Evolutionary conservation across 1,140 invertebrate genomes (phyloP), one percentile per base, ranked within the genome.

Genomic region (Rhysida immarginata): DNA sequence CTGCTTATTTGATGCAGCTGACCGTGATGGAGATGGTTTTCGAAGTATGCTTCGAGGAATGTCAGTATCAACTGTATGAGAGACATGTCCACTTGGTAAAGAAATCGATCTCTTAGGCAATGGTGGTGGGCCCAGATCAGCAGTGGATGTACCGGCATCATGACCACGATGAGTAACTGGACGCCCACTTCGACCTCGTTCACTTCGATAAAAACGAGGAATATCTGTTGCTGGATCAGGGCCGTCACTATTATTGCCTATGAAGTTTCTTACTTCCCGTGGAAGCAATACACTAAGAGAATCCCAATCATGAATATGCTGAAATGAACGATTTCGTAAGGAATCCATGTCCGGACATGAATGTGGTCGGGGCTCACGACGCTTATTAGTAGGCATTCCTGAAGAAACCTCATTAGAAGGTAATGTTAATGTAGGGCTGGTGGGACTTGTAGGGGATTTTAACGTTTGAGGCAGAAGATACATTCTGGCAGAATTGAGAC

Each of bases 301-400:
- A 64, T 91, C 85, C 89, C 89, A 94, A 66, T 95, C 90, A 63
- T 81, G 78, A 11, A 94, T 81, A 63, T 92, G 86, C 23, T 78
- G 78, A 57, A 91, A 81, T 48, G 69, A 68, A 56, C 85, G 84
- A 65, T 82, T 82, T 61, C 81, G 82, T 16, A 92, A 68, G 24
- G 79, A 76, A 68, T 91, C 87, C 29, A 89, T 74, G 65, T 91
- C 87, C 60, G 82, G 84, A 64, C 83, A 87, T 23, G 85, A 87
- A 60, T 85, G 83, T n/a, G 85, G 86, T 61, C 86, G 72, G 59
- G 58, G 54, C 46, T 56, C 41, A 42, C 46, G 51, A 44, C 50
- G 43, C 20, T 61, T n/a, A n/a, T n/a, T n/a, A n/a, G n/a, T n/a
- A n/a, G n/a, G n/a, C n/a, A n/a, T n/a, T 62, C 51, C 53, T 13